Percentiles rank a stretch among this genome's conserved stretches.
Evolutionary conservation across 2,113 vertebrate species (phyloP).

Genomic region (Dolichotis patagonum): DNA sequence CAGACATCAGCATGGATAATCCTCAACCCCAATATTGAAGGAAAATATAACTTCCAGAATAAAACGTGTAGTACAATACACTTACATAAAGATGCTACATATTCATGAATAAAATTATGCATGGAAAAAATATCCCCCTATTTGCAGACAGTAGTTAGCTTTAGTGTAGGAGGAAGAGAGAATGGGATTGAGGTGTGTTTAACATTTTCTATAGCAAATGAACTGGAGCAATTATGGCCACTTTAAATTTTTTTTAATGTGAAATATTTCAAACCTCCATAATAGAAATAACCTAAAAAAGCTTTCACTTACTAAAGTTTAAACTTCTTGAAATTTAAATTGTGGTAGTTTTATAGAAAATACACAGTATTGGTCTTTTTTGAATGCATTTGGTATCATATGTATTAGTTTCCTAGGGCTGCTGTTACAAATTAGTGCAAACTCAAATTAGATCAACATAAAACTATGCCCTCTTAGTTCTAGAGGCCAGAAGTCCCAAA

Average conservation of each 20-base stretch:
- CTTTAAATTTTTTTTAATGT: not conserved
- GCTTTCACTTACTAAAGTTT: not conserved
- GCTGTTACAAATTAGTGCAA: not conserved
- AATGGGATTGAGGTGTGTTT: not conserved
- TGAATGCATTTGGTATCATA: not conserved
- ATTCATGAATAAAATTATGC: conserved; percentile 1
- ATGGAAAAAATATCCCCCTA: not conserved
- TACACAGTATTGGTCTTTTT: not conserved
- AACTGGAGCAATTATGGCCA: not conserved
- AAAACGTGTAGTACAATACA: not conserved
- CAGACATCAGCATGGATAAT: not conserved
- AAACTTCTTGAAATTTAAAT: conserved; percentile 42
- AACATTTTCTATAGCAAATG: not conserved
- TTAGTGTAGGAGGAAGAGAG: not conserved
- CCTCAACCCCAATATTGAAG: not conserved
- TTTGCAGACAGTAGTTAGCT: not conserved
- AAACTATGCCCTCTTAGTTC: not conserved
- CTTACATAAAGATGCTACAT: not conserved
- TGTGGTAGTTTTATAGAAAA: not conserved
- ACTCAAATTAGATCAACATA: not conserved
- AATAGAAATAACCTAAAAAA: not conserved
- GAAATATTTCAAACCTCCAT: not conserved
- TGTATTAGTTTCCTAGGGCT: not conserved
- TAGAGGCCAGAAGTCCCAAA: not conserved
- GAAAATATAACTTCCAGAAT: not conserved